These are phyloP conservation scores for Erythrocebus patas DNA, from an alignment of 2,113 vertebrate species.

Conservation along the genomic window DNA sequence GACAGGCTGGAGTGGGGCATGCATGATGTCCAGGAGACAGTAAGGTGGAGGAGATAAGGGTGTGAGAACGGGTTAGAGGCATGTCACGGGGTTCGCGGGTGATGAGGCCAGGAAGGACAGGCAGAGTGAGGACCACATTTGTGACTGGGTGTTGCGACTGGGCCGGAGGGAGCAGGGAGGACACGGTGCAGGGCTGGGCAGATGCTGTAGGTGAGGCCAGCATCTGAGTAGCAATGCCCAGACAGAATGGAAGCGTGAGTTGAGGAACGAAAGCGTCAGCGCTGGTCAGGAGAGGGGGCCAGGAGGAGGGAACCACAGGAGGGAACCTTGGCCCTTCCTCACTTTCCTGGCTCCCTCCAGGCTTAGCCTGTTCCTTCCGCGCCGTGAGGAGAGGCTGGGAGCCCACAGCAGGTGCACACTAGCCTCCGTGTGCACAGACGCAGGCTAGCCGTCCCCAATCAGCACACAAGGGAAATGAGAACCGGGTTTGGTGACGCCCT, in stretches of 20 bases:
- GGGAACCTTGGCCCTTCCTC: rapidly evolving
- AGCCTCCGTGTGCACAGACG: rapidly evolving
- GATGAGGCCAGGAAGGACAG: rapidly evolving
- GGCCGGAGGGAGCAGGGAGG: no score
- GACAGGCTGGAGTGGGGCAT: rapidly evolving
- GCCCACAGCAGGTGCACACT: neutral
- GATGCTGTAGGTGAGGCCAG: neutral
- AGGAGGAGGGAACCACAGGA: rapidly evolving
- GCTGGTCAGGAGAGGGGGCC: neutral
- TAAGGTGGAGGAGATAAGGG: neutral
- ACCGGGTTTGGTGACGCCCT: neutral
- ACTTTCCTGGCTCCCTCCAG: neutral
- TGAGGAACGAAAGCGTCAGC: rapidly evolving
- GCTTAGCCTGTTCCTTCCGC: neutral
- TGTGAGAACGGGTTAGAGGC: rapidly evolving
- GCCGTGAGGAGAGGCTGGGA: rapidly evolving
- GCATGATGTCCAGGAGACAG: rapidly evolving
- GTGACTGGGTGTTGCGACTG: rapidly evolving
- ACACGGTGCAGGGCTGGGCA: rapidly evolving
- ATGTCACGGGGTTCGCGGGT: rapidly evolving
- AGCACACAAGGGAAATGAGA: neutral
- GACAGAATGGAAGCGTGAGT: neutral
- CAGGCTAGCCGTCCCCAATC: neutral
- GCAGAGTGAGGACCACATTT: neutral
- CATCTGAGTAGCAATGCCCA: neutral